Evolutionary conservation across 2,888 invertebrate genomes (phyloP).

Genomic region (Drosophila ezoana): DNA sequence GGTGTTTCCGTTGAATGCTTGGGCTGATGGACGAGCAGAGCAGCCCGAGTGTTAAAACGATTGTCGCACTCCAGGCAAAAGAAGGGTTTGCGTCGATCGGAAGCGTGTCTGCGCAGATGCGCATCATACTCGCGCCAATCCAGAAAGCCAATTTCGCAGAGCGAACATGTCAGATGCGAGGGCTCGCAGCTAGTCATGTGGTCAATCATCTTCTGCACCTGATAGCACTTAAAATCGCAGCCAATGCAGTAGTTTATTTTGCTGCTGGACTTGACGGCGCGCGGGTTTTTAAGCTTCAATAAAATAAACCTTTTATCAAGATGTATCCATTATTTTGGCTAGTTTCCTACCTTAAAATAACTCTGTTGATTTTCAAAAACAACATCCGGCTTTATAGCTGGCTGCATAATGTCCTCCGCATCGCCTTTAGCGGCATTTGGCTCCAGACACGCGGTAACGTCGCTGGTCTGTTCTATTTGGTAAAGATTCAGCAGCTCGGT

Average conservation of each 20-base stretch:
- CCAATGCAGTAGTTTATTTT: slow-evolving; percentile 85
- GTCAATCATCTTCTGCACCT: slow-evolving; percentile 83
- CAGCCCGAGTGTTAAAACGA: slow-evolving; percentile 86
- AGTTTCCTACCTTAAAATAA: slow-evolving; percentile 75
- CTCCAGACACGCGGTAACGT: slow-evolving; percentile 14
- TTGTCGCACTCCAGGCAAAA: slow-evolving; percentile 86
- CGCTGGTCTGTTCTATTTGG: slow-evolving; percentile 58
- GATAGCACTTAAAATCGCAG: slow-evolving; percentile 84
- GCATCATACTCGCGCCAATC: slow-evolving; percentile 81
- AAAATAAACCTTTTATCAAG: background rate
- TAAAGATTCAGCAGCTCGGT: slow-evolving; percentile 81
- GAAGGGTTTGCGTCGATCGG: slow-evolving; percentile 85
- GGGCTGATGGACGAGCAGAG: slow-evolving; percentile 86
- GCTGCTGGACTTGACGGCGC: slow-evolving; percentile 74
- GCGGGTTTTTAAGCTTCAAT: slow-evolving; percentile 77
- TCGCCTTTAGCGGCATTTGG: slow-evolving; percentile 16
- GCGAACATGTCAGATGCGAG: slow-evolving; percentile 81
- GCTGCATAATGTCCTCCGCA: slow-evolving; percentile 52
- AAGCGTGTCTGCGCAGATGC: slow-evolving; percentile 85
- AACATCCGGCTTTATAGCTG: slow-evolving; percentile 53
- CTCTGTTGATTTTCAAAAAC: slow-evolving; percentile 82
- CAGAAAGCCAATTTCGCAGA: slow-evolving; percentile 83
- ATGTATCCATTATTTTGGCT: background rate
- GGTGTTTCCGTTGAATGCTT: slow-evolving; percentile 86
- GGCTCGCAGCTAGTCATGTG: slow-evolving; percentile 81